Evolutionary conservation across 2,888 invertebrate genomes (phyloP).

Genomic region (Abrostola tripartita): DNA sequence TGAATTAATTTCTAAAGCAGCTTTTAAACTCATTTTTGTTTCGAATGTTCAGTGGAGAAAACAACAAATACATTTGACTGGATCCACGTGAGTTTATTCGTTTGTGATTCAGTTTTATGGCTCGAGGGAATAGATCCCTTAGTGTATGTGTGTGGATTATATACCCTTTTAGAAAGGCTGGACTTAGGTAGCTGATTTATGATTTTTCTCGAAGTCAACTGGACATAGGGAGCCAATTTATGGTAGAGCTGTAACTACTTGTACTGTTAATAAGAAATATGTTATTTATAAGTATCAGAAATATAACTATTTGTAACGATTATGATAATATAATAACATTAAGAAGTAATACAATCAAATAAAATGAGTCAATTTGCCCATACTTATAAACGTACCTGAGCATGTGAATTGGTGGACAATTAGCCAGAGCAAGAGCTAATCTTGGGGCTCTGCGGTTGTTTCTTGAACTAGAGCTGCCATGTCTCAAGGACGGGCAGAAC

Average conservation of each 20-base stretch:
- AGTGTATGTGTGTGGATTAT: constrained; percentile 14
- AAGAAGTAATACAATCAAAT: not conserved
- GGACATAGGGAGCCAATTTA: constrained; percentile 24
- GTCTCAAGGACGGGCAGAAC: constrained; percentile 80
- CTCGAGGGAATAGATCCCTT: constrained; percentile 13
- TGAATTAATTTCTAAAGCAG: constrained; percentile 23
- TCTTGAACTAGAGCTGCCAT: constrained; percentile 71
- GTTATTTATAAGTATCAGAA: too few relatives aligned
- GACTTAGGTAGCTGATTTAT: constrained; percentile 30
- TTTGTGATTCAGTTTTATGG: constrained; percentile 6
- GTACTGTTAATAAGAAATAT: too few relatives aligned
- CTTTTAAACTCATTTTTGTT: constrained; percentile 20
- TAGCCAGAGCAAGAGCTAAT: constrained; percentile 80
- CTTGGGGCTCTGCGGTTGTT: constrained; percentile 84
- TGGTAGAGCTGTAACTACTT: not conserved
- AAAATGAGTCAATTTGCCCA: not conserved
- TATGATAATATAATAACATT: too few relatives aligned
- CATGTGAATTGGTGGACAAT: constrained; percentile 85
- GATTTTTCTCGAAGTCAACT: constrained; percentile 21
- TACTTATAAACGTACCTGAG: constrained; percentile 69
- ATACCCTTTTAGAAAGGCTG: constrained; percentile 17
- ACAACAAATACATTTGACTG: constrained; percentile 3
- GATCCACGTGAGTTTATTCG: constrained; percentile 11
- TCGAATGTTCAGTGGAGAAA: constrained; percentile 10
- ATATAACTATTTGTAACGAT: too few relatives aligned